A percentile compares a stretch with the other conserved stretches of the same genome.
phyloP scores from a whole-genome alignment of 2,113 vertebrate species.

The Arizona elegans region DNA sequence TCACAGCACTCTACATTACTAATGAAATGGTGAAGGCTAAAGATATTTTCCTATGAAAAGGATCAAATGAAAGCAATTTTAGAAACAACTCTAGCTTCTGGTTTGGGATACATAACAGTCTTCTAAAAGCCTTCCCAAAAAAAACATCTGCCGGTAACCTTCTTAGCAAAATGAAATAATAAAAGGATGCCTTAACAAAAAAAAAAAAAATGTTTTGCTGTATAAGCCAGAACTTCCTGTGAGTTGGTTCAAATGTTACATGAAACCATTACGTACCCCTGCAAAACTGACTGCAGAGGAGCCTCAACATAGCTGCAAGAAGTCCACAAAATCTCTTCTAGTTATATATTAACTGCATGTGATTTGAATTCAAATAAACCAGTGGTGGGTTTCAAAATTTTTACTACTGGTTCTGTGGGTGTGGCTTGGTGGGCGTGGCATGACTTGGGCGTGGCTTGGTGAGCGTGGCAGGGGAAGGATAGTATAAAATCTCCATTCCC shows the following conservation, averaged over 20 bases:
- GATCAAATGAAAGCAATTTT: conserved; percentile 14
- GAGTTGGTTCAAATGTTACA: background rate
- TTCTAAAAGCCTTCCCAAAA: background rate
- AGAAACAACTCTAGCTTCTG: background rate
- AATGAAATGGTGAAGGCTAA: conserved; percentile 1
- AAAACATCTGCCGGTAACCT: background rate
- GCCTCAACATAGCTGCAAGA: background rate
- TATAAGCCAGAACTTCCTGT: background rate
- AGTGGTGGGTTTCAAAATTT: no score
- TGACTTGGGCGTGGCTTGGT: no score
- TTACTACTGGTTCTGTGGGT: no score
- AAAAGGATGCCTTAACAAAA: background rate
- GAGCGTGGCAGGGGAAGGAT: no score
- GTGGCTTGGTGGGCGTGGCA: no score
- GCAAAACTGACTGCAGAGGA: background rate
- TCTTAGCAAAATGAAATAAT: background rate
- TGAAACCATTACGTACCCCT: background rate
- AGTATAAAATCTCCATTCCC: no score
- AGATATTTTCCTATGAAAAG: background rate
- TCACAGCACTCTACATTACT: background rate
- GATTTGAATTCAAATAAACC: background rate
- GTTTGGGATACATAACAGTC: background rate
- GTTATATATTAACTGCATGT: background rate
- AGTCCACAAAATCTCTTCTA: background rate
- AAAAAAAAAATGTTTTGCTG: background rate